These are phyloP conservation scores for Tenthredo distinguenda DNA, from an alignment of 2,888 invertebrate genomes.

Conservation along the genomic window DNA sequence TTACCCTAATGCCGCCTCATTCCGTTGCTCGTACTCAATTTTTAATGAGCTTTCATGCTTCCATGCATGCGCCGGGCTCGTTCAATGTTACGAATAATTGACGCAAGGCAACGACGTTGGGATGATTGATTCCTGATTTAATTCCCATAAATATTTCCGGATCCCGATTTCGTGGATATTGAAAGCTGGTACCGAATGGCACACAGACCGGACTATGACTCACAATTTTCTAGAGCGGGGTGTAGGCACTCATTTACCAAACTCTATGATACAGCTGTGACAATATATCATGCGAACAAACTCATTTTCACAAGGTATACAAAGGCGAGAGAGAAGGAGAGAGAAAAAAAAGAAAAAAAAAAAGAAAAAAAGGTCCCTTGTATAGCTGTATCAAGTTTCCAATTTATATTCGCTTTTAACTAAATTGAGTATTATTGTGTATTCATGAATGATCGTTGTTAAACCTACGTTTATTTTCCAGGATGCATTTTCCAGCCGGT, in stretches of 20 bases:
- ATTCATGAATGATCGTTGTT: neutral
- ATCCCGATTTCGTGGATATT: neutral
- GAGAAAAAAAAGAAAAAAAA: neutral
- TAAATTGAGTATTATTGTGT: conserved; percentile 3
- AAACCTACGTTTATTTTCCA: neutral
- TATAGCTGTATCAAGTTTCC: neutral
- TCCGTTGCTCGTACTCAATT: neutral
- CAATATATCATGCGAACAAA: neutral
- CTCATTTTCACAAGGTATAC: neutral
- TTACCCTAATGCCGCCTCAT: conserved; percentile 29
- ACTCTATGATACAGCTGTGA: neutral
- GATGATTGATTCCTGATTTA: conserved; percentile 1
- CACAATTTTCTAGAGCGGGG: neutral
- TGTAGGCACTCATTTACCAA: neutral
- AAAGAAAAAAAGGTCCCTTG: neutral
- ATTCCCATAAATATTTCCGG: neutral
- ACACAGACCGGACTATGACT: neutral
- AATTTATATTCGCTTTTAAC: conserved; percentile 25
- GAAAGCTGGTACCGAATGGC: conserved; percentile 30
- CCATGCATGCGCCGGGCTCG: neutral
- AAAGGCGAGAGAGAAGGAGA: neutral
- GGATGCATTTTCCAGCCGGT: neutral
- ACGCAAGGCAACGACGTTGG: neutral
- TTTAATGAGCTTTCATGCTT: neutral
- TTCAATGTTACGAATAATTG: neutral